Evolutionary conservation across 2,888 invertebrate genomes (phyloP), one percentile per base, ranked within the genome.

Genomic region (Drosophila mettleri): DNA sequence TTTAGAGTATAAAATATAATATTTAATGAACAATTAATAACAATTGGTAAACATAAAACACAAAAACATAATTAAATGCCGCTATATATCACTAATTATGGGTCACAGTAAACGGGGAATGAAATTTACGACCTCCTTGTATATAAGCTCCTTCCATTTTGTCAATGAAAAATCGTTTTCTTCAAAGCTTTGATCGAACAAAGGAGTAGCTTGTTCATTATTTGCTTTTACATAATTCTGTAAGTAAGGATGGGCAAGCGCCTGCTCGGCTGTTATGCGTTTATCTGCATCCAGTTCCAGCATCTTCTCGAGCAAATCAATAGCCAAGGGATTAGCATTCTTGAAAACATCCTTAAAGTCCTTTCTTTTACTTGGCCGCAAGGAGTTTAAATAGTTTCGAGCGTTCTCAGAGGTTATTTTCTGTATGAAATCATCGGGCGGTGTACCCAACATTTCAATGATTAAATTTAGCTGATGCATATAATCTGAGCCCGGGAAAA

Each of bases 401-500:
- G 99, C 99, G 94, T 98, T 98, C 93, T 98, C 98, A 78, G 98
- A 98, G 80, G 98, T 97, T 92, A 99, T 99, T 95, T 98, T 98
- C 93, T 95, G 94, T 95, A 98, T 96, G 90, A 99, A 96, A 93
- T 98, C 98, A 89, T 96, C 96, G 89, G 94, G 95, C 54, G 99
- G 99, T 79, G 98, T 99, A 80, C 99, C 99, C 89, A 98, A 95
- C 90, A 99, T 95, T 93, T 97, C 97, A 97, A 99, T 97, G 89
- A 99, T 99, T 93, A 98, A 95, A 93, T 98, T 98, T 92, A 99
- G 94, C 93, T 99, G 99, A 93, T 99, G 98, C 93, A 99, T 98
- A 98, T 98, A 99, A 94, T 99, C 99, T 69, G 97, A 96, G 84
- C 99, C 99, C 18, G 99, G 99, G 92, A 99, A 99, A 48, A 99